A percentile compares a stretch with the other conserved stretches of the same genome.
Evolutionary conservation across 2,797 vertebrate species (phyloP).

Genomic region (Bryconaethiops microstoma): DNA sequence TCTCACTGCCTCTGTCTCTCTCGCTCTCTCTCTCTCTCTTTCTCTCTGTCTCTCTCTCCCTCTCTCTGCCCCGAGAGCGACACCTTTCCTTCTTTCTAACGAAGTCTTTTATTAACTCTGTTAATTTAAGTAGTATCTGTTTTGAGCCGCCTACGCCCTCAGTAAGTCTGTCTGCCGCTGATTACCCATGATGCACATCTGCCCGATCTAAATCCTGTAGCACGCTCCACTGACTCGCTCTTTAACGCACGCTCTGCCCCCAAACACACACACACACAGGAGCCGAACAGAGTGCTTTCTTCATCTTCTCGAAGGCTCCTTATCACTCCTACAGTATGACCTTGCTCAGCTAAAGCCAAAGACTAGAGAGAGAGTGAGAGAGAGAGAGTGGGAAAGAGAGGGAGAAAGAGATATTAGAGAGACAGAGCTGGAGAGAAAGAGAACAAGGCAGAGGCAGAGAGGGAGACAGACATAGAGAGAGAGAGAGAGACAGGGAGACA

Average conservation of each 20-base stretch:
- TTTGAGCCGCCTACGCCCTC: slow-evolving; percentile 69
- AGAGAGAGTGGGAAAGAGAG: neutral
- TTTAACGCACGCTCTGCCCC: slow-evolving; percentile 54
- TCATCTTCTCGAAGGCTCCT: slow-evolving; percentile 40
- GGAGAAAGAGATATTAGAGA: too few relatives aligned
- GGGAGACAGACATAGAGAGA: too few relatives aligned
- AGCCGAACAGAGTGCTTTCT: slow-evolving; percentile 48
- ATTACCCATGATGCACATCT: slow-evolving; percentile 80
- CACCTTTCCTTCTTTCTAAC: slow-evolving; percentile 58
- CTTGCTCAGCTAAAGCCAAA: slow-evolving; percentile 35
- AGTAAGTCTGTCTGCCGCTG: slow-evolving; percentile 75
- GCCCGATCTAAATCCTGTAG: slow-evolving; percentile 76
- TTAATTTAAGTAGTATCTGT: slow-evolving; percentile 77
- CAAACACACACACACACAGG: slow-evolving; percentile 26
- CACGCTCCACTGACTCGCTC: slow-evolving; percentile 66
- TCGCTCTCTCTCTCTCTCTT: neutral
- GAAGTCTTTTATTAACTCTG: slow-evolving; percentile 73
- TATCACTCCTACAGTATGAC: slow-evolving; percentile 41
- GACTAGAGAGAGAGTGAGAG: neutral
- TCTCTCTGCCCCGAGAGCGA: slow-evolving; percentile 39
- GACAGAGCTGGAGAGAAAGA: neutral
- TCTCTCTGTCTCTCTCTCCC: neutral
- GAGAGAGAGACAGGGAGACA: neutral
- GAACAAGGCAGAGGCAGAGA: neutral
- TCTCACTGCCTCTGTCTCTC: neutral